Percentiles rank a stretch among this genome's conserved stretches.
Conservation (phyloP, 2,888 invertebrate genomes). For the Lasiommata megera region DNA sequence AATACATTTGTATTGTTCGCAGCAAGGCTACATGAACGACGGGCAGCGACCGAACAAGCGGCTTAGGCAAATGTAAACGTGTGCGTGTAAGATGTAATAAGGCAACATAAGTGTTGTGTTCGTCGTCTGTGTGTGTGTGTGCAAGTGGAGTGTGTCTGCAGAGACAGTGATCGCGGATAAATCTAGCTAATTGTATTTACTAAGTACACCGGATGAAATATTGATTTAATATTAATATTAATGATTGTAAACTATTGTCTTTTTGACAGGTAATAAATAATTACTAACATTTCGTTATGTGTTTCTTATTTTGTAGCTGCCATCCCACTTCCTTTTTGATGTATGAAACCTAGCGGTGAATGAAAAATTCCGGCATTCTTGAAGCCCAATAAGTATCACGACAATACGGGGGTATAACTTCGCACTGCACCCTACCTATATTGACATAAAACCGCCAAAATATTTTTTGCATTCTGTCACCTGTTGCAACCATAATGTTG, state of each 20-base stretch:
- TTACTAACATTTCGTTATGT: slow-evolving; percentile 58
- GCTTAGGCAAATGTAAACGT: slow-evolving; percentile 68
- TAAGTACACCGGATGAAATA: slow-evolving; percentile 67
- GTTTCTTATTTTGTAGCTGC: slow-evolving; percentile 19
- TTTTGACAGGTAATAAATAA: slow-evolving; percentile 79
- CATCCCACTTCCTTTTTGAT: background rate
- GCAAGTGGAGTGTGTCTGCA: slow-evolving; percentile 51
- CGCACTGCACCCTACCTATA: too few relatives aligned
- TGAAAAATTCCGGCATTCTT: too few relatives aligned
- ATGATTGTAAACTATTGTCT: slow-evolving; percentile 74
- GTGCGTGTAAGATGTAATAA: slow-evolving; percentile 22
- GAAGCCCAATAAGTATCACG: too few relatives aligned
- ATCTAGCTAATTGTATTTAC: slow-evolving; percentile 80
- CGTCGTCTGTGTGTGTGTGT: slow-evolving; percentile 49
- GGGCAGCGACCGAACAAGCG: slow-evolving; percentile 78
- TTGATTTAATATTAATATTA: slow-evolving; percentile 26
- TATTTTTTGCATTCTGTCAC: too few relatives aligned
- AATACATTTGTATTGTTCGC: slow-evolving; percentile 14
- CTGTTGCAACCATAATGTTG: too few relatives aligned
- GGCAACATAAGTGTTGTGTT: slow-evolving; percentile 18
- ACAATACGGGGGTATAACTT: too few relatives aligned
- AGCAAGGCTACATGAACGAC: slow-evolving; percentile 75
- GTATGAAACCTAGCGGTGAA: too few relatives aligned
- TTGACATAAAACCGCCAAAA: too few relatives aligned
- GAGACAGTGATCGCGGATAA: slow-evolving; percentile 65